Conservation (phyloP, 2,113 vertebrate genomes). For the Tonatia bakeri region DNA sequence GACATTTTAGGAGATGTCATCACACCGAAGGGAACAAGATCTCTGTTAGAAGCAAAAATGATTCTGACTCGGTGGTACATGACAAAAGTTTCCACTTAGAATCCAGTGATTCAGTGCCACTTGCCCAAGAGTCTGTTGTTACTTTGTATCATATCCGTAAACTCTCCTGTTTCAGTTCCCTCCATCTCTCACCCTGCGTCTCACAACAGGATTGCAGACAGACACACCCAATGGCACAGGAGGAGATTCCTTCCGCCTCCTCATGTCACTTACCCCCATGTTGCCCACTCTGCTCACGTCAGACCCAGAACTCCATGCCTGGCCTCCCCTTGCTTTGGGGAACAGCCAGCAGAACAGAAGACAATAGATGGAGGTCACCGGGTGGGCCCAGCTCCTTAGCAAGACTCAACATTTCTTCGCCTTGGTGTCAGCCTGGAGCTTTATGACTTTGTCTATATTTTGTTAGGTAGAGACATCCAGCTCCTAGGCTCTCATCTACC, state of each 20-base stretch:
- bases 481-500: not conserved
- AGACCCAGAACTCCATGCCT: not conserved
- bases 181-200: not conserved
- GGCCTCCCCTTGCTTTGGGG: not conserved
- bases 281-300: not conserved
- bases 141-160: not conserved
- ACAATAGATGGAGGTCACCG: not conserved
- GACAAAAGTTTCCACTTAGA: conserved; percentile 71
- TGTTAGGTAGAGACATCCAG: not conserved
- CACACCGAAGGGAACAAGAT: conserved; percentile 70
- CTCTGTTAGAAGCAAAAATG: conserved; percentile 74
- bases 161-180: not conserved
- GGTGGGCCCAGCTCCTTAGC: not conserved
- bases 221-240: not conserved
- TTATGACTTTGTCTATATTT: not conserved
- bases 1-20: conserved; percentile 69
- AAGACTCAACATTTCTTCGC: not conserved
- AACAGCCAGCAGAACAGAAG: not conserved
- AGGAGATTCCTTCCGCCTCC: not conserved
- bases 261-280: not conserved
- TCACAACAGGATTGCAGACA: not conserved
- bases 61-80: conserved; percentile 67
- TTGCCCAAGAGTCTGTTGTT: not conserved
- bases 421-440: not conserved
- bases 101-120: conserved; percentile 17